A percentile compares a stretch with the other conserved stretches of the same genome.
Evolutionary conservation across 2,113 vertebrate genomes (phyloP).

Genomic region (Hemichromis elongatus): DNA sequence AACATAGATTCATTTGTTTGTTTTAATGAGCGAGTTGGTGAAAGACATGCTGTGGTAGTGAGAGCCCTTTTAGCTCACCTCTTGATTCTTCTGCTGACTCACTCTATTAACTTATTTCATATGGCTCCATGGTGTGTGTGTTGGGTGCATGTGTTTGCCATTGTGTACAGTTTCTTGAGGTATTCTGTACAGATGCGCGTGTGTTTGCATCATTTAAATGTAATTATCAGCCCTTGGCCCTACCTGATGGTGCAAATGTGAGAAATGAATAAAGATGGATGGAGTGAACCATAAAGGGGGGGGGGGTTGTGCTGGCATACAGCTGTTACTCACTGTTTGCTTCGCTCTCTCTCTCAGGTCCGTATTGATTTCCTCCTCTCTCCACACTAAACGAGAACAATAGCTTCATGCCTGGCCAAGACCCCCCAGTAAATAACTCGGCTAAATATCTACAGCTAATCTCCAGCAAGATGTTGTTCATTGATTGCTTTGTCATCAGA

Average conservation of each 20-base stretch:
- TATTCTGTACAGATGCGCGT: not conserved
- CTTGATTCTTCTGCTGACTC: constrained; percentile 55
- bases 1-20: not conserved
- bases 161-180: not conserved
- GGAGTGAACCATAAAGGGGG: not conserved
- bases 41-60: not conserved
- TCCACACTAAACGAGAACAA: constrained; percentile 46
- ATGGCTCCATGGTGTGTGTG: constrained; percentile 24
- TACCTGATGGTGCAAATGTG: not conserved
- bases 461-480: constrained; percentile 44
- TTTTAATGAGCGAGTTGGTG: not conserved
- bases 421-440: constrained; percentile 26
- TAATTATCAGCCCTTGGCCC: not conserved
- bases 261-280: not conserved
- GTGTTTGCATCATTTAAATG: not conserved
- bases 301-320: not conserved
- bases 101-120: constrained; percentile 43
- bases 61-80: not conserved
- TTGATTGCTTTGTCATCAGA: constrained; percentile 48
- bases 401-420: constrained; percentile 5
- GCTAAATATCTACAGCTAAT: constrained; percentile 47
- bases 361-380: constrained; percentile 41
- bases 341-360: not conserved
- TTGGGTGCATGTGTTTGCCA: constrained; percentile 23
- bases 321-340: constrained; percentile 10